phyloP scores from a whole-genome alignment of 2,797 vertebrate species.

The Todus mexicanus region DNA sequence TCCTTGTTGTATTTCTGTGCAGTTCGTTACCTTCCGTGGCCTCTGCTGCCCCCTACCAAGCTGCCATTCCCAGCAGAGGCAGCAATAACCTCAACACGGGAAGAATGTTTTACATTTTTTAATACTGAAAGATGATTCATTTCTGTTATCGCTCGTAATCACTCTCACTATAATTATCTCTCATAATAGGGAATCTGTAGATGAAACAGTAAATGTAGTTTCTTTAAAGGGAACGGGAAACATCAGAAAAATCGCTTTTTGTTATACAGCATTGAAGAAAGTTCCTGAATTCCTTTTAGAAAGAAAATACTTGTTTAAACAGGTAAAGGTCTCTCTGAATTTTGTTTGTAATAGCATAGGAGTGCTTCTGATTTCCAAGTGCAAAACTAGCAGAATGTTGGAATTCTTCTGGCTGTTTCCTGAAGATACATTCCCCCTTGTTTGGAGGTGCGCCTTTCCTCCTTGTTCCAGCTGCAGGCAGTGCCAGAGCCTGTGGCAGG shows the following conservation, averaged over 20 bases:
- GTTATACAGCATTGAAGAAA: background rate
- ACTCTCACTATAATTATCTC: background rate
- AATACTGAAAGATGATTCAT: background rate
- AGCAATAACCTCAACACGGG: background rate
- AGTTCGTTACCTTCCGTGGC: background rate
- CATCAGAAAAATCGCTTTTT: background rate
- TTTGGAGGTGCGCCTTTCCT: background rate
- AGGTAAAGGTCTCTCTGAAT: background rate
- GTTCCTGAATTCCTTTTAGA: background rate
- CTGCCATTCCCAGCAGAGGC: background rate
- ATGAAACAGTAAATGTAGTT: background rate
- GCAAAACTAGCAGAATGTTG: background rate
- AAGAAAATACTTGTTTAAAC: background rate
- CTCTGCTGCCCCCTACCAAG: conserved; percentile 53
- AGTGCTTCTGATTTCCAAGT: background rate
- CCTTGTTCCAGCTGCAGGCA: background rate
- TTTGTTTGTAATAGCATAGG: background rate
- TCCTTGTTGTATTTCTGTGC: background rate
- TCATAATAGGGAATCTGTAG: background rate
- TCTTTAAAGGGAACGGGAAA: background rate
- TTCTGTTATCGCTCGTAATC: background rate
- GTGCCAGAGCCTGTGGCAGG: background rate
- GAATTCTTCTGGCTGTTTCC: background rate
- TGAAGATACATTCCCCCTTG: background rate
- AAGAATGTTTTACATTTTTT: background rate